phyloP scores from a whole-genome alignment of 1,140 invertebrate species.

The Meloidogyne exigua region DNA sequence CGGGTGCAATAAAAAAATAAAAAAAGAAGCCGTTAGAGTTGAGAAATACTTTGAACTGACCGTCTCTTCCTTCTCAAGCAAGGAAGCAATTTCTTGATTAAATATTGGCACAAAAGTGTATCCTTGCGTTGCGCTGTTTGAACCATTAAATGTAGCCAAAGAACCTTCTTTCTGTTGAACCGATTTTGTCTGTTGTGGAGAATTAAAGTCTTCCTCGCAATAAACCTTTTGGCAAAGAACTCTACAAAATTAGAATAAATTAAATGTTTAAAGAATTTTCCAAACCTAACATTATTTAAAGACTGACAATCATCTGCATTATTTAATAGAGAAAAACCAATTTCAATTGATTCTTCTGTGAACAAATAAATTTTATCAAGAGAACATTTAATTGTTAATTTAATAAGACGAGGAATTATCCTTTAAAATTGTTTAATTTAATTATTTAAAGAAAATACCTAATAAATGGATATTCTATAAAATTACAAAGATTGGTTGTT shows the following conservation, averaged over 20 bases:
- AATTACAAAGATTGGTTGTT: not conserved
- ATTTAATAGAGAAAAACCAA: not conserved
- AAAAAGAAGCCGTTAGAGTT: not conserved
- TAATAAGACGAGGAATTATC: not conserved
- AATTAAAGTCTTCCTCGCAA: conserved; percentile 4
- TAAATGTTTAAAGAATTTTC: not conserved
- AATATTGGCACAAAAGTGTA: conserved; percentile 16
- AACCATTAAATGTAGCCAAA: not conserved
- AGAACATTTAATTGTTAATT: not conserved
- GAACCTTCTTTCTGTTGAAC: conserved; percentile 14
- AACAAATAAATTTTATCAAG: not conserved
- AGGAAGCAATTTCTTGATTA: conserved; percentile 12
- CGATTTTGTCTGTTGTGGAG: not conserved
- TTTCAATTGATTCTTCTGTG: not conserved
- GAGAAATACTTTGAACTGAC: not conserved
- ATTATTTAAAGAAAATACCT: not conserved
- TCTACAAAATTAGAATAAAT: not conserved
- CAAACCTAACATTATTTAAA: conserved; percentile 7
- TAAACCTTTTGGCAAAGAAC: conserved; percentile 20
- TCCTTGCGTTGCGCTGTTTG: not conserved
- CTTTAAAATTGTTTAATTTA: not conserved
- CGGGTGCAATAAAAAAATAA: not conserved
- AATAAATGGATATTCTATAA: conserved; percentile 1
- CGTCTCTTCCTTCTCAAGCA: not conserved
- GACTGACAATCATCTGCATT: not conserved